These are phyloP conservation scores for Camarhynchus parvulus DNA, from an alignment of 2,113 vertebrate genomes.

Conservation along the genomic window DNA sequence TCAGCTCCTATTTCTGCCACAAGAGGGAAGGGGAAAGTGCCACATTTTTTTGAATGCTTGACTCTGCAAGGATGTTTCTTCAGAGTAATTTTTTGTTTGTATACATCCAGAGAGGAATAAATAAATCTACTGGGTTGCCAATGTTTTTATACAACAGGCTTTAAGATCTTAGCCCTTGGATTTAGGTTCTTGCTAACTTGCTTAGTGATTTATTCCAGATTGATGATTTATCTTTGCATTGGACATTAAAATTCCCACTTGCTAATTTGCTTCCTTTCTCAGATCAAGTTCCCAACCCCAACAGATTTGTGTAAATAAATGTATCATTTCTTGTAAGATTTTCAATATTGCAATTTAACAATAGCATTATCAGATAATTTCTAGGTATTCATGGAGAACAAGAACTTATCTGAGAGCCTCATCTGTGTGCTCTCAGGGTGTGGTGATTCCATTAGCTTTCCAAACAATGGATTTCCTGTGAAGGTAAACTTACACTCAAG, in stretches of 20 bases:
- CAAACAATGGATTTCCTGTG: conserved; percentile 54
- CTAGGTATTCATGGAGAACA: background rate
- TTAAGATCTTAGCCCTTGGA: background rate
- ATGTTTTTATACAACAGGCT: background rate
- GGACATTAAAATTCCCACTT: background rate
- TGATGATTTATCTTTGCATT: background rate
- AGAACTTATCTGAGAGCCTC: background rate
- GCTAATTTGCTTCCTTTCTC: background rate
- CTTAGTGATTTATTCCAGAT: background rate
- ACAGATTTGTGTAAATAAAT: background rate
- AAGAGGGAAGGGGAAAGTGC: background rate
- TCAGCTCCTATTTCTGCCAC: background rate
- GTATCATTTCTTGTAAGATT: background rate
- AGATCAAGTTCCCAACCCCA: background rate
- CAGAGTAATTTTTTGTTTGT: background rate
- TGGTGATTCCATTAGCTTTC: conserved; percentile 3
- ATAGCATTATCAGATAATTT: conserved; percentile 5
- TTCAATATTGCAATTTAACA: background rate
- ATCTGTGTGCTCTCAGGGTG: conserved; percentile 24
- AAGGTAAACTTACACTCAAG: conserved; percentile 19
- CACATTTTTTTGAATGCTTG: background rate
- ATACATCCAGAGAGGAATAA: background rate
- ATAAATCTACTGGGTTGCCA: background rate
- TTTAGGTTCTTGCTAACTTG: background rate
- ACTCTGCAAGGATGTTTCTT: background rate